phyloP scores from a whole-genome alignment of 2,797 vertebrate genomes.

The Mus caroli region DNA sequence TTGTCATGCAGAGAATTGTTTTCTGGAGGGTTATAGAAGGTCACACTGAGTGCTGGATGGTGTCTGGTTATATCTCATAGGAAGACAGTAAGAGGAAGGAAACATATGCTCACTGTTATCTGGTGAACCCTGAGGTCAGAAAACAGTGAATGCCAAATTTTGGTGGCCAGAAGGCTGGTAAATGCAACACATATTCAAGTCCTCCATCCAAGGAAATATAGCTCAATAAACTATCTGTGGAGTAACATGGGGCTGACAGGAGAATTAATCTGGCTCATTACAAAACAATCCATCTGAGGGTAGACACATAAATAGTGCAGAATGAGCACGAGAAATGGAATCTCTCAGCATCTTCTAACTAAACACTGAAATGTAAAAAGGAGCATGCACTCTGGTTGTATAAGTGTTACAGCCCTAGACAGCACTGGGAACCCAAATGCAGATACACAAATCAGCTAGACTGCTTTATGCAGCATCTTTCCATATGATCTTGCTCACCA shows the following conservation, averaged over 20 bases:
- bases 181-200: conserved; percentile 28
- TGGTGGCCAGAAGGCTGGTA: not conserved
- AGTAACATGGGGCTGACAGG: not conserved
- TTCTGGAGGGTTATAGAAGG: conserved; percentile 25
- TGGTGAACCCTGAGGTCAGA: conserved; percentile 33
- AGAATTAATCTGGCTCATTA: conserved; percentile 59
- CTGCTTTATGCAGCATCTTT: not conserved
- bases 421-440: not conserved
- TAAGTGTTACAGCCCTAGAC: not conserved
- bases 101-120: not conserved
- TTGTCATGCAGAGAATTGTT: conserved; percentile 19
- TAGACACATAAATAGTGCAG: conserved; percentile 36
- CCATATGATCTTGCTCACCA: not conserved
- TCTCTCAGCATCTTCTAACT: conserved; percentile 11
- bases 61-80: not conserved
- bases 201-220: conserved; percentile 31
- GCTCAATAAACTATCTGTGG: not conserved
- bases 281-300: conserved; percentile 54
- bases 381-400: not conserved
- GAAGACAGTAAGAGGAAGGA: conserved; percentile 36
- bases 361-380: not conserved
- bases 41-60: not conserved
- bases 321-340: conserved; percentile 38
- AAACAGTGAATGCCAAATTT: conserved; percentile 11
- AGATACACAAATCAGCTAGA: not conserved